Evolutionary conservation across 2,888 invertebrate genomes (phyloP), one percentile per base, ranked within the genome.

Genomic region (Conus canariensis): DNA sequence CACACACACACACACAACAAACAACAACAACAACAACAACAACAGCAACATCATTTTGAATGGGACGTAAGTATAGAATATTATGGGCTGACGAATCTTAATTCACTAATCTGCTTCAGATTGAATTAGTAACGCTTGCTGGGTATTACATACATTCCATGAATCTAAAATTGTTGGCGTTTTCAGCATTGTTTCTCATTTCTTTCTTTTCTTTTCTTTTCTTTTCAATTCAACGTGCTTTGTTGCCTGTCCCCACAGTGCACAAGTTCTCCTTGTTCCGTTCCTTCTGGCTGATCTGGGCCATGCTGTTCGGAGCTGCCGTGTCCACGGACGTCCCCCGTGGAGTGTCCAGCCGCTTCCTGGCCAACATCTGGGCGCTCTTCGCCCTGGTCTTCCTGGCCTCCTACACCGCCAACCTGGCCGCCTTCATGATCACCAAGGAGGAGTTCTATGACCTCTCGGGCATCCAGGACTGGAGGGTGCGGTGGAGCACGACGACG

Each of bases 241-340:
- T 45, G 45, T 45, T 45, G 45, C 45, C 45, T 45, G 45, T 45
- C 4, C 45, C 45, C 45, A 45, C 45, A 96, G 96, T 96, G 45
- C 96, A 96, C 92, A 95, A 95, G 91, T 96, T 96, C 92, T 96
- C 96, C n/a, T 97, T 99, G 88, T 99, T 99, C 96, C 98, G 99
- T 91, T 99, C 99, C 0, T 99, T 99, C 96, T 99, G 99, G 99
- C 97, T 99, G 92, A 99, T 99, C 58, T 99, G 99, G 99, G 99
- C 99, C n/a, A 99, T 99, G 91, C 97, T 99, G 83, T 99, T 98
- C 96, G 98, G 99, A 97, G 99, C 99, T 10, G 99, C 99, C 74
- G 99, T 99, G 5, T 99, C 99, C 96, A 99, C 99, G 91, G 99
- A 99, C 96, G 99, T 99, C 80, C 99, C 99, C 0, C 97, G 98